Evolutionary conservation across 1,140 invertebrate species (phyloP).

Genomic region (Nebria ingens): DNA sequence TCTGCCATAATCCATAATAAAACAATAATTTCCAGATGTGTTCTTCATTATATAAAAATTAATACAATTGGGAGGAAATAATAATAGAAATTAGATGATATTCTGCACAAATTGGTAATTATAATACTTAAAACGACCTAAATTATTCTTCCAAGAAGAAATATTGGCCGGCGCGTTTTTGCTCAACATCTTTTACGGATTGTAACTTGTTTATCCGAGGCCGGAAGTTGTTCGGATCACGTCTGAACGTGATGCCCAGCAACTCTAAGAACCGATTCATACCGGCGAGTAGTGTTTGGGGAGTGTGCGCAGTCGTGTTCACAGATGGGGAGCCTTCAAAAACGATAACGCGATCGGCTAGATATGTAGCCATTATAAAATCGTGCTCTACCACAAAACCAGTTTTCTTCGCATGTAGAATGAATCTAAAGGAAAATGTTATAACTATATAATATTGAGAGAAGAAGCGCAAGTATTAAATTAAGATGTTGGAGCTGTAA

Average conservation of each 20-base stretch:
- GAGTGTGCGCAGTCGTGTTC: conserved; percentile 77
- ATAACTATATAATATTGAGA: neutral
- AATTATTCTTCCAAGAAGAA: conserved; percentile 95
- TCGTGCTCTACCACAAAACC: conserved; percentile 99
- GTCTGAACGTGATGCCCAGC: conserved; percentile 95
- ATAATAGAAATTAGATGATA: neutral
- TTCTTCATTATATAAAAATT: neutral
- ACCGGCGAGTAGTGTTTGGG: conserved; percentile 89
- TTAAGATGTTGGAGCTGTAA: conserved; percentile 6
- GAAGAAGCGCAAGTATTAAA: neutral
- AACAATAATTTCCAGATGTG: neutral
- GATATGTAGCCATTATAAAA: conserved; percentile 99
- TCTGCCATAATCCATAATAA: neutral
- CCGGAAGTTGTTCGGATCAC: conserved; percentile 97
- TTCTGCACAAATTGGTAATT: no score
- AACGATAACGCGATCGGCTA: conserved; percentile 97
- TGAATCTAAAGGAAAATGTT: conserved; percentile 61
- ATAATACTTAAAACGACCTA: no score
- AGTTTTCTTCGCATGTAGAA: conserved; percentile 98
- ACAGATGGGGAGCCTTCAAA: conserved; percentile 93
- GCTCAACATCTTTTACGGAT: conserved; percentile 96
- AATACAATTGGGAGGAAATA: neutral
- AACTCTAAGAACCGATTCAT: conserved; percentile 98
- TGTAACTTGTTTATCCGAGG: conserved; percentile 96
- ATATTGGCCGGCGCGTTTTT: conserved; percentile 94